Conservation (phyloP, 2,797 vertebrate species). For the Sebastolobus altivelis region DNA sequence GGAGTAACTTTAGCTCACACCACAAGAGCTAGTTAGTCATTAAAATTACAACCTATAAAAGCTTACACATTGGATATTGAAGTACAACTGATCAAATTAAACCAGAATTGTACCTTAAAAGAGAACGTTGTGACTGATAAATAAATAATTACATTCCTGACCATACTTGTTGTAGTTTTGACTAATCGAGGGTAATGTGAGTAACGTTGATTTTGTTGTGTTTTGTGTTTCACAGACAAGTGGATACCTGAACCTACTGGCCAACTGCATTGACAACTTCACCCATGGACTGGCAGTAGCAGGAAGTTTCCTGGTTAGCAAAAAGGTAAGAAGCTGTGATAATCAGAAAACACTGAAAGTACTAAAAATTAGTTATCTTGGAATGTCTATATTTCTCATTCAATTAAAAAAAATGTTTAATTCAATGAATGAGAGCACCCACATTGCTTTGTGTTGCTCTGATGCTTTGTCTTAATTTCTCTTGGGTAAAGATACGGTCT, state of each 20-base stretch:
- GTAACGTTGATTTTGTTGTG: slow-evolving; percentile 1
- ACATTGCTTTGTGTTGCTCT: not conserved
- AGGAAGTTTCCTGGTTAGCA: slow-evolving; percentile 97
- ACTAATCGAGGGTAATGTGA: not conserved
- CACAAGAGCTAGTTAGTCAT: not conserved
- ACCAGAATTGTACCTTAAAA: not conserved
- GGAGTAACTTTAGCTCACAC: slow-evolving; percentile 1
- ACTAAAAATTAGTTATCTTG: not conserved
- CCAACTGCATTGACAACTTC: slow-evolving; percentile 99
- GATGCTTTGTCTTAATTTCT: not conserved
- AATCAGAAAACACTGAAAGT: not conserved
- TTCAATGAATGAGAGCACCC: not conserved
- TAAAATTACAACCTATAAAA: not conserved
- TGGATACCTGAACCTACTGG: slow-evolving; percentile 97
- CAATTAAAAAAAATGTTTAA: not conserved
- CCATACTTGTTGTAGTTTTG: not conserved
- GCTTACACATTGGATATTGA: not conserved
- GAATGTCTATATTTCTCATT: not conserved
- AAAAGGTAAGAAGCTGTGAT: slow-evolving; percentile 88
- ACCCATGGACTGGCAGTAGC: slow-evolving; percentile 98
- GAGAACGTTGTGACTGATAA: not conserved
- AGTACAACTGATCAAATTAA: not conserved
- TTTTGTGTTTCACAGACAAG: slow-evolving; percentile 86
- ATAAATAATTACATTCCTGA: not conserved
- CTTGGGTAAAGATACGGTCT: not conserved